Evolutionary conservation across 2,888 invertebrate genomes (phyloP), one percentile per base, ranked within the genome.

Genomic region (Acronicta psi): DNA sequence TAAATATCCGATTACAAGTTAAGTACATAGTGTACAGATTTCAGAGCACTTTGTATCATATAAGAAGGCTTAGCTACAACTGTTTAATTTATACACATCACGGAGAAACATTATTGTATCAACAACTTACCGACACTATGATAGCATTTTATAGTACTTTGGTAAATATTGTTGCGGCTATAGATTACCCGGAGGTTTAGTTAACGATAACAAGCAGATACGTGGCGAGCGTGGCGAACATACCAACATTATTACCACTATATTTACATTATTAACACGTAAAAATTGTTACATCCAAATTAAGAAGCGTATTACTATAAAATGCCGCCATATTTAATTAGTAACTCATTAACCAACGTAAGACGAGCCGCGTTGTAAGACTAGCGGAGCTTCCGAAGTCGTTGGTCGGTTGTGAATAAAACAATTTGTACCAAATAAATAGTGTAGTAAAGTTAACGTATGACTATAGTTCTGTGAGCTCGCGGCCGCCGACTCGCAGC

Each of bases 1-100:
- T 85, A 83, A 79, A 63, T 61, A 75, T 67, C 83, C 78, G 89
- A 88, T 83, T 91, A 91, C 84, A 89, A 69, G 71, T 90, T 92
- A 93, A 93, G 93, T 93, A 93, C 92, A 89, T 84, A 83, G 73
- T 81, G 87, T 89, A 90, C 84, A 67, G 71, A 60, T 84, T 82
- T 83, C 85, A 86, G 89, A 90, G 90, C 89, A 89, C 87, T 88
- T 88, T 82, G 74, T 76, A 58, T 62, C 57, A 56, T 69, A 71
- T 73, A 49, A 58, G 73, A 76, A 76, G 77, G 75, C 68, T 76
- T 76, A 72, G 18, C 64, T 71, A 74, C 58, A 29, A 65, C 55
- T 59, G 61, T 62, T 63, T 59, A 59, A 64, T 65, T 59, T 44
- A 72, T 69, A 73, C 72, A 73, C 60, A 42, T 66, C 52, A 58